Base-by-base conservation (phyloP, 2,797 vertebrate genomes). In the Crypturellus tataupa region DNA sequence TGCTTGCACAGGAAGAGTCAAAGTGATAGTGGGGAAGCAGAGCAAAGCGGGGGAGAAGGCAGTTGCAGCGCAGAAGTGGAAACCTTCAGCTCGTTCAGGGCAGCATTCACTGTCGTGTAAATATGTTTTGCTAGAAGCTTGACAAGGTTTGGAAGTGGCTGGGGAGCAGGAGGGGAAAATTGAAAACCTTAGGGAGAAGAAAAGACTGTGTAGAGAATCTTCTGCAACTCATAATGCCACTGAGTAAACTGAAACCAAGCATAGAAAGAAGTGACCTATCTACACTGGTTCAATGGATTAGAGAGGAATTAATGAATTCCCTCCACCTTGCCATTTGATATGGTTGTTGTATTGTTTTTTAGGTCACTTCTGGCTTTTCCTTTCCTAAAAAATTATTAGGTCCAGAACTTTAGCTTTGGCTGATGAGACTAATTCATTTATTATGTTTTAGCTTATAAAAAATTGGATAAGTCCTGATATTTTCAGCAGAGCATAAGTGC, bases 401-500 rank as follows among this genome's bases (percentile, higher is more conserved):
- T 86, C 17, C 18, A 65, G 25, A 51, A 77, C 0, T 4, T 85
- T 42, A 56, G 1, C 39, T 93, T 51, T 72, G 64, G n/a, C 56
- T 46, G 53, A 69, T 90, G 51, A 88, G 51, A 88, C 17, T 86
- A 69, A 77, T 59, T 8, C 2, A 1, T 33, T 87, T 86, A 25
- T 69, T 84, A 17, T 95, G 84, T 90, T 95, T 92, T 87, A 60
- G 84, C 58, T 60, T 21, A 9, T 89, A 82, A 42, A 85, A 85
- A 80, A 82, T 23, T 23, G 78, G 81, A 49, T 62, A 73, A 85
- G 53, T 77, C 60, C 31, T 68, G 44, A 82, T 92, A 35, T 15
- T 89, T 76, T 92, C 44, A 60, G 75, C 37, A 82, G 60, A 92
- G 39, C 76, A 92, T 91, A 92, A 92, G 82, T 68, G 73, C 56